Evolutionary conservation across 2,888 invertebrate genomes (phyloP), one percentile per base, ranked within the genome.

Genomic region (Tanypteryx hageni): DNA sequence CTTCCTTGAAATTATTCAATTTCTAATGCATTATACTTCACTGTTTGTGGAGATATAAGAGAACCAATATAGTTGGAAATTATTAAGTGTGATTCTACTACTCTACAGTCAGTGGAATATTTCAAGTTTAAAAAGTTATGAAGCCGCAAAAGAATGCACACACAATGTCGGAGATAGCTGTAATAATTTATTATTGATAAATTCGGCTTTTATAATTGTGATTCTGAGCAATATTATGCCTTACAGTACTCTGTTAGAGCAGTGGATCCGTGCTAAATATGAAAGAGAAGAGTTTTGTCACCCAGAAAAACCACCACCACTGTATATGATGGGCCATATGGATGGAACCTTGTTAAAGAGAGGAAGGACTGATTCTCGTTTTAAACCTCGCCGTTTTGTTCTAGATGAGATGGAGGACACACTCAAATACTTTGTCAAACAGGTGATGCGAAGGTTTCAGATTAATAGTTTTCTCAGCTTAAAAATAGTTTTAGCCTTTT

Each of bases 201-300:
- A 44, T 44, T 44, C 44, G 5, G 5, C 44, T 44, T 10, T 22
- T 18, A 18, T 44, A 81, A 44, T 18, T 57, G n/a, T 68, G 68
- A n/a, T 68, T 68, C 16, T 68, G 44, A 44, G 44, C 5, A 44
- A 44, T 10, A 31, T 92, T 85, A 92, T 93, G 76, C 92, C 93
- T 95, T 95, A 13, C 95, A 98, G 98, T 95, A 97, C 98, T 85
- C 95, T 99, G 92, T 96, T 98, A 93, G 98, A 98, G 94, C 98
- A 99, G 95, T 99, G 98, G 98, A 98, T 99, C 93, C 96, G 97
- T 93, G 98, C 98, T 10, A 99, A 99, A 95, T 99, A 99, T 95
- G 97, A 98, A 95, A 96, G 98, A 92, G 97, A 98, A 95, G 98
- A 99, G 94, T 99, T 99, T 95, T 97, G 97, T 93, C 97, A 97